Conservation (phyloP, 1,140 invertebrate genomes). For the Heliconius nattereri region DNA sequence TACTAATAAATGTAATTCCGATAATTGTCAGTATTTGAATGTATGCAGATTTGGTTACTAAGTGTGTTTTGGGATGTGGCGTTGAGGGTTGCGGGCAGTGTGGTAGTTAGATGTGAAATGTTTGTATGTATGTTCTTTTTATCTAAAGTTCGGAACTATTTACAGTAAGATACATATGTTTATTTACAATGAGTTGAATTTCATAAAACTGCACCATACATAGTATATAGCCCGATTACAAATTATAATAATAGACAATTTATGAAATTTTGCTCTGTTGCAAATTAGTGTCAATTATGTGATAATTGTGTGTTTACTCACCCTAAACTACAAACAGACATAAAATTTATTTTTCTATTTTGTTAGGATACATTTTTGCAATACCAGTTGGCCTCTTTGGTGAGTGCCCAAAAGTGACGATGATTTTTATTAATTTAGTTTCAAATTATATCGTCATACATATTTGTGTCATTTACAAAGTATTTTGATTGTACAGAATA, state of each 20-base stretch:
- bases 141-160: background rate
- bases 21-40: background rate
- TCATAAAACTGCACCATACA: background rate
- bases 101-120: background rate
- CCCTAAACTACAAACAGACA: slow-evolving; percentile 32
- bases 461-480: slow-evolving; percentile 39
- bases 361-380: slow-evolving; percentile 78
- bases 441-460: slow-evolving; percentile 23
- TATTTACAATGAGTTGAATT: background rate
- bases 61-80: slow-evolving; percentile 10
- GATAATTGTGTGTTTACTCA: slow-evolving; percentile 1
- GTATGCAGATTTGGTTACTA: background rate
- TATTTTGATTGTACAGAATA: slow-evolving; percentile 34
- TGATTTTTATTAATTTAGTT: slow-evolving; percentile 44
- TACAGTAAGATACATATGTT: background rate
- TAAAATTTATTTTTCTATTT: slow-evolving; percentile 72
- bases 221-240: background rate
- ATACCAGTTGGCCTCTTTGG: slow-evolving; percentile 77
- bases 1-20: background rate
- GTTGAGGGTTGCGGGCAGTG: slow-evolving; percentile 5
- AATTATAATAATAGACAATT: background rate
- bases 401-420: slow-evolving; percentile 62
- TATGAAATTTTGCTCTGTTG: slow-evolving; percentile 7
- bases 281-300: background rate
- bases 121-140: background rate